phyloP scores from a whole-genome alignment of 2,888 invertebrate genomes.

The Sminthurides aquaticus region DNA sequence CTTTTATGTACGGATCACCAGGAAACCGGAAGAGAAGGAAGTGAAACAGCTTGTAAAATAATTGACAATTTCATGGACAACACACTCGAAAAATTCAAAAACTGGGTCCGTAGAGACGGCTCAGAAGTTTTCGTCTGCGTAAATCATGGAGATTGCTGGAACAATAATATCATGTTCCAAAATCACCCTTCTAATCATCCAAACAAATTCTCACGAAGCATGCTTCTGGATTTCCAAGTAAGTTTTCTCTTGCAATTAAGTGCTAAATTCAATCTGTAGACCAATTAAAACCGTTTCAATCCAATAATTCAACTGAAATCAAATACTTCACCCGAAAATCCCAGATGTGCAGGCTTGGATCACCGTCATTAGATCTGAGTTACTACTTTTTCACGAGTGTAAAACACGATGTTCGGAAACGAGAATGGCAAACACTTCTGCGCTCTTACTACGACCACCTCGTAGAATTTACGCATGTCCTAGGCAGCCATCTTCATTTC shows the following conservation, averaged over 20 bases:
- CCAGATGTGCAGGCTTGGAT: background rate
- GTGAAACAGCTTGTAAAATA: constrained; percentile 1
- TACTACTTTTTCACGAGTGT: background rate
- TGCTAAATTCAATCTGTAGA: too few species aligned
- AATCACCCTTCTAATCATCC: background rate
- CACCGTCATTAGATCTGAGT: background rate
- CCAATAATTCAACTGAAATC: too few species aligned
- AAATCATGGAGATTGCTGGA: constrained; percentile 30
- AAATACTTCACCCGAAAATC: too few species aligned
- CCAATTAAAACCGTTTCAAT: background rate
- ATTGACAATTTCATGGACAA: background rate
- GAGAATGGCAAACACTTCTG: background rate
- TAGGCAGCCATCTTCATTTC: background rate
- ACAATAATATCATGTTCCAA: constrained; percentile 19
- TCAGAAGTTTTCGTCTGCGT: background rate
- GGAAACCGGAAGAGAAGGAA: background rate
- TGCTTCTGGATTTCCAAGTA: too few species aligned
- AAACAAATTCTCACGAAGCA: background rate
- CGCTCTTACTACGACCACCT: background rate
- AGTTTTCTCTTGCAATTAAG: too few species aligned
- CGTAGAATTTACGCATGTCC: background rate
- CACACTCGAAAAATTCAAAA: background rate
- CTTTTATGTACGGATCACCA: too few species aligned
- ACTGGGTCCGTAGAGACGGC: background rate
- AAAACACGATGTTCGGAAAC: background rate